phyloP scores from a whole-genome alignment of 2,113 vertebrate genomes.

The Ranitomeya variabilis region DNA sequence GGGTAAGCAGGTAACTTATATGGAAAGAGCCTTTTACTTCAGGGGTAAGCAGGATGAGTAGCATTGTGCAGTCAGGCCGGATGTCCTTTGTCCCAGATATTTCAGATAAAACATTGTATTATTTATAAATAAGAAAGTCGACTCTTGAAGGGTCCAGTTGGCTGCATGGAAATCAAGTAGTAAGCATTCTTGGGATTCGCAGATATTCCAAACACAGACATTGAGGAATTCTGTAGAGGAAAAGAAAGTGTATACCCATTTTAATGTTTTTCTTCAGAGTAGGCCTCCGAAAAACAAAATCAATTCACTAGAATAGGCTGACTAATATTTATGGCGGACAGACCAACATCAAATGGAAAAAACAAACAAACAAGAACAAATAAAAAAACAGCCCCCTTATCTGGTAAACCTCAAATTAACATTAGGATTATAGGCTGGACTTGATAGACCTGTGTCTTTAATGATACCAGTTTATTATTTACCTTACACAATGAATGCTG shows the following conservation, averaged over 20 bases:
- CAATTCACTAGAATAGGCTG: constrained; percentile 20
- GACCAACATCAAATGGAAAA: neutral
- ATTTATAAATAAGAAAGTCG: constrained; percentile 16
- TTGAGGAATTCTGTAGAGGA: constrained; percentile 23
- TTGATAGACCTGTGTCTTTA: no score
- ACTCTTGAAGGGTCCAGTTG: constrained; percentile 27
- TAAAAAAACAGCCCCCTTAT: neutral
- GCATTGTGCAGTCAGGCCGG: neutral
- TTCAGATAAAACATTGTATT: constrained; percentile 11
- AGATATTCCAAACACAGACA: constrained; percentile 32
- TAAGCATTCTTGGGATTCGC: constrained; percentile 47
- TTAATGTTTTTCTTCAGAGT: constrained; percentile 55
- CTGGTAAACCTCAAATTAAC: constrained; percentile 6
- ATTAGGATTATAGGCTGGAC: no score
- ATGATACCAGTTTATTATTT: no score
- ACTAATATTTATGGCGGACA: neutral
- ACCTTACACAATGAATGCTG: no score
- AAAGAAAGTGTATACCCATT: constrained; percentile 47
- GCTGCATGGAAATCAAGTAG: constrained; percentile 12
- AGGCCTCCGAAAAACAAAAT: constrained; percentile 31
- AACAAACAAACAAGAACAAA: neutral
- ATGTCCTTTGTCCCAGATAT: neutral
- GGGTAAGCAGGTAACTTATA: neutral
- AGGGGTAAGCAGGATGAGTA: neutral
- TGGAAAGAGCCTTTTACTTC: neutral